Conservation (phyloP, 2,797 vertebrate genomes). For the Artibeus lituratus region DNA sequence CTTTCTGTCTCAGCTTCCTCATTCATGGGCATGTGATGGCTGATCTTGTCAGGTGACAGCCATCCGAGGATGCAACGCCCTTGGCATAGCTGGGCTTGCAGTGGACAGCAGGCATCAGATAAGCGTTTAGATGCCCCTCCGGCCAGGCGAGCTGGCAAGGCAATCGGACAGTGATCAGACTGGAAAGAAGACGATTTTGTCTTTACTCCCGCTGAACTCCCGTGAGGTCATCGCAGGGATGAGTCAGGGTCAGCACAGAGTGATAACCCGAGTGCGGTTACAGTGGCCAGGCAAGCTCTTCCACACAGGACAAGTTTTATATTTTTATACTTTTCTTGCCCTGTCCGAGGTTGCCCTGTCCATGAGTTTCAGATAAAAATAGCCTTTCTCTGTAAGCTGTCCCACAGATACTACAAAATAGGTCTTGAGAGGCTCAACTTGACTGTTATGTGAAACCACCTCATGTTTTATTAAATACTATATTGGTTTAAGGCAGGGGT, state of each 20-base stretch:
- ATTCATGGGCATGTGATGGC: fast-evolving
- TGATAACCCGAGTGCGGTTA: background rate
- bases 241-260: fast-evolving
- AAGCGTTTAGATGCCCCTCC: background rate
- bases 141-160: background rate
- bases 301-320: fast-evolving
- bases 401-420: background rate
- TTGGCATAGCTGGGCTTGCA: background rate
- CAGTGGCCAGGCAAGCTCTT: fast-evolving
- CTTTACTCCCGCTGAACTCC: background rate
- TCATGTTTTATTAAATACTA: background rate
- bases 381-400: background rate
- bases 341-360: background rate
- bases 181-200: background rate
- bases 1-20: background rate
- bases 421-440: background rate
- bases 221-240: fast-evolving
- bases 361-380: background rate
- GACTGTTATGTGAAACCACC: background rate
- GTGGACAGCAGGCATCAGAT: fast-evolving
- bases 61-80: background rate
- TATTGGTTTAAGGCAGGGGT: background rate
- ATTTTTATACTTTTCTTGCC: background rate
- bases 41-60: background rate
- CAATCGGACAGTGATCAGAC: fast-evolving